These are phyloP conservation scores for Cassiopea xamachana DNA, from an alignment of 30 jellyfish, hydroid and myxozoan genomes.

Conservation along the genomic window DNA sequence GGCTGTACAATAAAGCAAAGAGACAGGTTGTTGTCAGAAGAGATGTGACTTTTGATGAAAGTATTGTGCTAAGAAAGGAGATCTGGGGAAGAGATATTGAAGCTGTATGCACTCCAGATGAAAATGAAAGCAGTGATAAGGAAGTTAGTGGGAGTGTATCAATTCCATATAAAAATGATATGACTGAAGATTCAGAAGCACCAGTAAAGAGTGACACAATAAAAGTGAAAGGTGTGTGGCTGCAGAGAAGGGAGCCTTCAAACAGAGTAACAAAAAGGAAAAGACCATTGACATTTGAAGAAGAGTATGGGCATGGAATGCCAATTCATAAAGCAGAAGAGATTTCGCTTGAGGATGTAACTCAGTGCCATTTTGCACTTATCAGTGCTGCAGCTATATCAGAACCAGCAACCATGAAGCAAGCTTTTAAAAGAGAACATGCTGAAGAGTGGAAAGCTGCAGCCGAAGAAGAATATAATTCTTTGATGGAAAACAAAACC, in stretches of 20 bases:
- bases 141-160: neutral
- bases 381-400: neutral
- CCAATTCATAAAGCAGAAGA: neutral
- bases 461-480: slow-evolving; percentile 19
- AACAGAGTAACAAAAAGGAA: neutral
- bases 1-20: neutral
- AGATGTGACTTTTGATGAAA: neutral
- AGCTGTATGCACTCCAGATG: neutral
- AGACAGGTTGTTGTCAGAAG: neutral
- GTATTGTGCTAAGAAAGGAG: neutral
- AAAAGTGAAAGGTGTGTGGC: neutral
- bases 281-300: neutral
- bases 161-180: neutral
- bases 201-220: neutral
- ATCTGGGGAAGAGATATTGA: too few relatives aligned
- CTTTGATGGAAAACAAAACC: slow-evolving; percentile 24
- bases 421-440: neutral
- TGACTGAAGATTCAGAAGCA: neutral
- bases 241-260: neutral
- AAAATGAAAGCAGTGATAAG: neutral
- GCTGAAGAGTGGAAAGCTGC: slow-evolving; percentile 51
- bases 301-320: neutral
- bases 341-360: neutral
- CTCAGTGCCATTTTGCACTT: neutral
- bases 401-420: neutral